These are phyloP conservation scores for Cheilinus undulatus DNA, from an alignment of 2,113 vertebrate species.

Conservation along the genomic window DNA sequence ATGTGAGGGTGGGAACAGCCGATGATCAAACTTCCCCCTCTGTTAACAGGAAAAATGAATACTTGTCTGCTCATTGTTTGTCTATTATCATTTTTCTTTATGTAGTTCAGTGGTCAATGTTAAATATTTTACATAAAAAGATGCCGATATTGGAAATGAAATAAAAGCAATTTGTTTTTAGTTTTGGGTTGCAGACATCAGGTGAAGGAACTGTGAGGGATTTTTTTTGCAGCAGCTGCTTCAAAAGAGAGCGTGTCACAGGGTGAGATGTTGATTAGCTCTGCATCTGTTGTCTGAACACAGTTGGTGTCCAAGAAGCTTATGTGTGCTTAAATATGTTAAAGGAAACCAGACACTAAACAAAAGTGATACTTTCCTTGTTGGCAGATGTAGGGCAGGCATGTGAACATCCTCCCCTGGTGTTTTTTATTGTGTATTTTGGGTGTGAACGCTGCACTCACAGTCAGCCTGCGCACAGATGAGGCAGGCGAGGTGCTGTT, in stretches of 20 bases:
- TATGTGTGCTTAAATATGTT: slow-evolving; percentile 47
- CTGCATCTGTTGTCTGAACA: slow-evolving; percentile 59
- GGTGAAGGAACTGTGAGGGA: slow-evolving; percentile 20
- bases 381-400: slow-evolving; percentile 30
- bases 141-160: slow-evolving; percentile 4
- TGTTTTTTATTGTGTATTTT: slow-evolving; percentile 1
- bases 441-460: slow-evolving; percentile 78
- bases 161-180: background rate
- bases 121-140: slow-evolving; percentile 10
- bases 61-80: slow-evolving; percentile 53
- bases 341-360: slow-evolving; percentile 36
- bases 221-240: slow-evolving; percentile 57
- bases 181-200: slow-evolving; percentile 19
- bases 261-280: slow-evolving; percentile 57
- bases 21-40: slow-evolving; percentile 64
- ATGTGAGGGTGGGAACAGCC: slow-evolving; percentile 63
- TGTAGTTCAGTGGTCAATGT: slow-evolving; percentile 23
- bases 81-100: slow-evolving; percentile 9
- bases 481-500: slow-evolving; percentile 97
- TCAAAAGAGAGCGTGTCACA: slow-evolving; percentile 48
- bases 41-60: slow-evolving; percentile 72
- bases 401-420: slow-evolving; percentile 23
- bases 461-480: slow-evolving; percentile 98
- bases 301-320: slow-evolving; percentile 27
- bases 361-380: slow-evolving; percentile 48